These are phyloP conservation scores for Hyposoter dolosus DNA, from an alignment of 2,888 invertebrate species.

Conservation along the genomic window DNA sequence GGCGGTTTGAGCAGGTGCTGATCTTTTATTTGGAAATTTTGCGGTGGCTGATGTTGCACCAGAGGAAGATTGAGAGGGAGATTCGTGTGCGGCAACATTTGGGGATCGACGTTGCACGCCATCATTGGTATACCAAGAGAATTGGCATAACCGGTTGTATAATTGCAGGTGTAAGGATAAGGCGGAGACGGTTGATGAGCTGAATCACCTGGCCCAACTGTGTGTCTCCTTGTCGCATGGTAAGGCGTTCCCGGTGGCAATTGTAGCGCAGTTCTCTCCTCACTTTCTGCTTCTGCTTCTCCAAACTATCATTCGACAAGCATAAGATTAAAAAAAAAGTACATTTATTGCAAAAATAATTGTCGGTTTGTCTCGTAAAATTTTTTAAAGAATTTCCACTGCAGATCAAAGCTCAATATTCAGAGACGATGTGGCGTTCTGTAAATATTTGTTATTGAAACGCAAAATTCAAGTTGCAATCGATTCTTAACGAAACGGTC, in stretches of 20 bases:
- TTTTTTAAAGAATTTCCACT: background rate
- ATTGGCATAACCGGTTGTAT: constrained; percentile 78
- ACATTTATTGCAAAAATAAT: constrained; percentile 3
- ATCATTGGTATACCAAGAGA: constrained; percentile 79
- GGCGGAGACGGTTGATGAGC: constrained; percentile 88
- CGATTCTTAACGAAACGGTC: background rate
- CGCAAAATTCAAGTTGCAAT: background rate
- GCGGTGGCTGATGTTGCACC: constrained; percentile 93
- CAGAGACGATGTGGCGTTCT: background rate
- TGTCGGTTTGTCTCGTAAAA: background rate
- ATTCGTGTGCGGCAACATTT: constrained; percentile 92
- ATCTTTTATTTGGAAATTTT: constrained; percentile 95
- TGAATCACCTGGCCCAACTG: constrained; percentile 96
- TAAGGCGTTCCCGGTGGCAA: constrained; percentile 83
- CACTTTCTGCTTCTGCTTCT: constrained; percentile 85
- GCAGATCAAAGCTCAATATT: background rate
- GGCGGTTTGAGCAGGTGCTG: constrained; percentile 98
- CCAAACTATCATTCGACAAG: constrained; percentile 83
- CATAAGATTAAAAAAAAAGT: constrained; percentile 18
- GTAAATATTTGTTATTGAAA: background rate
- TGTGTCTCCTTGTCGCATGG: constrained; percentile 92
- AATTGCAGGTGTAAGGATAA: constrained; percentile 81
- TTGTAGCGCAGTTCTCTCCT: constrained; percentile 81
- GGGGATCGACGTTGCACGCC: constrained; percentile 83
- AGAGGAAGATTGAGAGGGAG: constrained; percentile 93